phyloP scores from a whole-genome alignment of 2,797 vertebrate genomes.

The Astyanax mexicanus region DNA sequence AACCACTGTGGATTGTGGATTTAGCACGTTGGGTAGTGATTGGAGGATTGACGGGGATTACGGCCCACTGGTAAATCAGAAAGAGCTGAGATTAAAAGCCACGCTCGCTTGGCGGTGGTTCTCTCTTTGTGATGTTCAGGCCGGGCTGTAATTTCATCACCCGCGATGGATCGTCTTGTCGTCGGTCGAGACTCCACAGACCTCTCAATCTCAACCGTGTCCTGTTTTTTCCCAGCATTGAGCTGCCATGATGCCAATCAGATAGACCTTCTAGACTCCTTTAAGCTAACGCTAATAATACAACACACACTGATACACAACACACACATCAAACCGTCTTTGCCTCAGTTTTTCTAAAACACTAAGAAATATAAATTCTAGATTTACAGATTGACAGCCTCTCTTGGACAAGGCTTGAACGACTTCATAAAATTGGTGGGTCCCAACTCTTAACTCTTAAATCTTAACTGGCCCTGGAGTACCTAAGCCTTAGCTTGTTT shows the following conservation, averaged over 20 bases:
- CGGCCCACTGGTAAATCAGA: constrained; percentile 9
- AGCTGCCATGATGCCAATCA: not conserved
- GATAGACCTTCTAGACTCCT: not conserved
- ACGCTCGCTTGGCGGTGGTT: not conserved
- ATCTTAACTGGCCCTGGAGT: not conserved
- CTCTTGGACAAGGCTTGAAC: not conserved
- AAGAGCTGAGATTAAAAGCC: constrained; percentile 26
- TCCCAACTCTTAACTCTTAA: too few species aligned
- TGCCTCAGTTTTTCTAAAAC: not conserved
- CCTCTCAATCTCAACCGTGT: not conserved
- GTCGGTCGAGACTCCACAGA: not conserved
- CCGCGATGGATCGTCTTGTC: constrained; percentile 29
- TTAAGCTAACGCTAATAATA: not conserved
- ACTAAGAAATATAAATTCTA: not conserved
- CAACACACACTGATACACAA: not conserved
- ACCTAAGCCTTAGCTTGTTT: not conserved
- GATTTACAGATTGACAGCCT: not conserved
- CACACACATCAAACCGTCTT: not conserved
- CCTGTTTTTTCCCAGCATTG: not conserved
- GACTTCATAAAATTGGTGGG: not conserved
- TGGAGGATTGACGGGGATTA: constrained; percentile 26
- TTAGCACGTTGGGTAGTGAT: constrained; percentile 24
- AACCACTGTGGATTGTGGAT: constrained; percentile 30
- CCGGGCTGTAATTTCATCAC: constrained; percentile 13
- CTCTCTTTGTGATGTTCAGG: constrained; percentile 8